Base-by-base conservation (phyloP, 2,888 invertebrate genomes). In the Dasysyrphus tricinctus region DNA sequence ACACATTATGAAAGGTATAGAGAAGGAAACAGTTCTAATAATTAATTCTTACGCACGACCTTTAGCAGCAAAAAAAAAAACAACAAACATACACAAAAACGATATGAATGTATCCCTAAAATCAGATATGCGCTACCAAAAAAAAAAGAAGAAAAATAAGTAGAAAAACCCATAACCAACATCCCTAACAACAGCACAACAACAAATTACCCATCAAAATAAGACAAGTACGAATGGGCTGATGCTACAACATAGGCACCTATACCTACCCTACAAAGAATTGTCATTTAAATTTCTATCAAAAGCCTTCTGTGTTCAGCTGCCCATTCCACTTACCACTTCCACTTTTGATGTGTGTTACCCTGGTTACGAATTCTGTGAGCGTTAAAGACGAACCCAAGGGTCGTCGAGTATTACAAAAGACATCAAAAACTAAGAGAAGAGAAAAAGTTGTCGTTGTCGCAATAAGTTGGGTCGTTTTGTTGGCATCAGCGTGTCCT, bases 241-340 rank as follows among this genome's bases (percentile, higher is more conserved):
- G 29, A n/a, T 24, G 61, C 24, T 42, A 24, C 34, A 24, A 14
- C 42, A 12, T 14, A 5, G 3, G 29, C 32, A 63, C 63, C 63
- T 24, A 54, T 2, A 34, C 37, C 16, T 32, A 44, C 29, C 69
- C 69, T 29, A 72, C 75, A 79, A 47, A 75, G 74, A 79, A 79
- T 79, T 86, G 86, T 82, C 86, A 86, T 86, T 86, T 86, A 81
- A 86, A 79, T 86, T 82, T 78, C 78, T 82, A 61, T 82, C 78
- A 86, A 75, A 24, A 86, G 82, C 61, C 39, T 47, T 69, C 54
- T 54, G 24, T 29, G 9, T 39, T 51, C n/a, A 37, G 32, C 44
- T 16, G 29, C 67, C 24, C 49, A 47, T 34, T 24, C 29, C 19
- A 49, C 8, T 42, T 44, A 14, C 12, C 56, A 16, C 19, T 32